Percentiles rank a stretch among this genome's conserved stretches.
Evolutionary conservation across 2,113 vertebrate genomes (phyloP).

Genomic region (Turdus rufiventris): DNA sequence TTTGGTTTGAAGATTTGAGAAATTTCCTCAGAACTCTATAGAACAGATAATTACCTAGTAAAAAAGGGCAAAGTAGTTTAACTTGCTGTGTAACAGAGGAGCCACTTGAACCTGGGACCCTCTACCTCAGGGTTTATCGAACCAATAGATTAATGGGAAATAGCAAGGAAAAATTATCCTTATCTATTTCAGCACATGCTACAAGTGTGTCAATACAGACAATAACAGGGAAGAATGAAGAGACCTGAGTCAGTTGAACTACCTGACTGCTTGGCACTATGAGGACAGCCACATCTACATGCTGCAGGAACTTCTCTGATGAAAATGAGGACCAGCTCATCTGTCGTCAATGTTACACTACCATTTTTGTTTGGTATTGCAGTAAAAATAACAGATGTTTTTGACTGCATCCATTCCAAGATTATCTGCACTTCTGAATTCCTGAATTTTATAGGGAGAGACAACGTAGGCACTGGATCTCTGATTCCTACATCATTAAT

Average conservation of each 20-base stretch:
- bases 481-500: not conserved
- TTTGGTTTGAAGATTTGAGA: not conserved
- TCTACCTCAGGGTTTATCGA: not conserved
- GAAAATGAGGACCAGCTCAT: not conserved
- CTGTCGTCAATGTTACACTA: not conserved
- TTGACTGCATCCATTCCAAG: not conserved
- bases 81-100: not conserved
- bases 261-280: not conserved
- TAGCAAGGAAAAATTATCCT: not conserved
- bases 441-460: not conserved
- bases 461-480: not conserved
- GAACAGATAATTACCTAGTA: not conserved
- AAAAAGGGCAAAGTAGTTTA: not conserved
- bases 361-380: not conserved
- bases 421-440: not conserved
- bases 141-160: fast-evolving
- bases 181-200: not conserved
- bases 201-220: not conserved
- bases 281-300: not conserved
- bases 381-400: not conserved
- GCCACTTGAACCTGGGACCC: not conserved
- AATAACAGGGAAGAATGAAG: not conserved
- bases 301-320: not conserved
- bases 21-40: not conserved
- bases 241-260: not conserved